Conservation (phyloP, 92 coral and sea anemone species). For the Palythoa grandiflora region DNA sequence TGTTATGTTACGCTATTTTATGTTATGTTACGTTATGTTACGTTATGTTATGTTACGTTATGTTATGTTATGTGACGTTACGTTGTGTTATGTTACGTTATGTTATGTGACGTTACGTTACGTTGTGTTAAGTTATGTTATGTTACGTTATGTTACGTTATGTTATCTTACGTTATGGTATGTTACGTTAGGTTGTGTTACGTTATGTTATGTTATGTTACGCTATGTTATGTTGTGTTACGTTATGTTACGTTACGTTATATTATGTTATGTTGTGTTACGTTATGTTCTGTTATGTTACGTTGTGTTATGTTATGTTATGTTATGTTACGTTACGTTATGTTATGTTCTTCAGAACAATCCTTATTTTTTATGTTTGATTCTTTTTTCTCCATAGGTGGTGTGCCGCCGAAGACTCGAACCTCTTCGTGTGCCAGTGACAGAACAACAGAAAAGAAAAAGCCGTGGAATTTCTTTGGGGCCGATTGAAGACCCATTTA, state of each 20-base stretch:
- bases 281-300: not conserved
- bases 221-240: not conserved
- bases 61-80: not conserved
- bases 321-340: not conserved
- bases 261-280: not conserved
- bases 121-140: not conserved
- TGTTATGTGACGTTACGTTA: not conserved
- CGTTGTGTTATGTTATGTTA: not conserved
- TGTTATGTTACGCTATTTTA: not conserved
- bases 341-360: not conserved
- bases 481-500: slow-evolving; percentile 69
- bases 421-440: slow-evolving; percentile 62
- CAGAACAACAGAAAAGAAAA: slow-evolving; percentile 27
- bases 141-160: not conserved
- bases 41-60: not conserved
- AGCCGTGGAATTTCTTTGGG: slow-evolving; percentile 38
- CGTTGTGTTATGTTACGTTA: not conserved
- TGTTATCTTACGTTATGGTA: not conserved
- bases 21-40: not conserved
- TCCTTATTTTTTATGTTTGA: not conserved
- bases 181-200: not conserved
- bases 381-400: slow-evolving; percentile 40
- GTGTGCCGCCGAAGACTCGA: slow-evolving; percentile 88
- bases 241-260: not conserved
- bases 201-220: not conserved